Base-by-base conservation (phyloP, 2,888 invertebrate genomes). In the Philaethria dido region DNA sequence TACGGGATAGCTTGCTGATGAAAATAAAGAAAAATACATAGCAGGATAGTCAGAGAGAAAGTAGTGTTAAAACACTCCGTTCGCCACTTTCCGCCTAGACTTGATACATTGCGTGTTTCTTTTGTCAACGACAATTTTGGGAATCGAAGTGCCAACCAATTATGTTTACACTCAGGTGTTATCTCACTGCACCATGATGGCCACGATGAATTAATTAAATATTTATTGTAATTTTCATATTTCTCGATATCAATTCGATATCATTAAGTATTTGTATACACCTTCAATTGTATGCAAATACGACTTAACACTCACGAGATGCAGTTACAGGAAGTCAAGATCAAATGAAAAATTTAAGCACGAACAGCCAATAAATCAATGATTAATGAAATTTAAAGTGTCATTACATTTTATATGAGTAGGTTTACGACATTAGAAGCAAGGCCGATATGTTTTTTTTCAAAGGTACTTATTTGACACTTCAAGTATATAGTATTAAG, bases 231-330 rank as follows among this genome's bases (percentile, higher is more conserved):
- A 52, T 52, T 52, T 29, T 52, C 16, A 52, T 52, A 16, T 16
- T 52, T 52, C 52, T 52, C 25, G 25, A 57, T 25, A 42, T 57
- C 45, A 25, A 36, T 61, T 54, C 44, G 13, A 45, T 61, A 39
- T 69, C 14, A 62, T 61, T 18, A 62, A 48, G 29, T 54, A 22
- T 65, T 68, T 64, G 45, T 52, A 44, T 45, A 48, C 62, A 45
- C 62, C 62, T 18, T 66, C 45, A 62, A 61, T 66, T 66, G 69
- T 66, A 66, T 69, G 69, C 39, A 55, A 57, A 69, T 57, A 64
- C 29, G 42, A 52, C 33, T 33, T 61, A 16, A 22, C 59, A 33
- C 33, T 48, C 45, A 39, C 57, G 65, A 66, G 44, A 54, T 36
- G 45, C n/a, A 33, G 29, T 22, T 47, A 44, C 33, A 66, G 52